Evolutionary conservation across 1,140 invertebrate genomes (phyloP), one percentile per base, ranked within the genome.

Genomic region (Drosophila neocordata): DNA sequence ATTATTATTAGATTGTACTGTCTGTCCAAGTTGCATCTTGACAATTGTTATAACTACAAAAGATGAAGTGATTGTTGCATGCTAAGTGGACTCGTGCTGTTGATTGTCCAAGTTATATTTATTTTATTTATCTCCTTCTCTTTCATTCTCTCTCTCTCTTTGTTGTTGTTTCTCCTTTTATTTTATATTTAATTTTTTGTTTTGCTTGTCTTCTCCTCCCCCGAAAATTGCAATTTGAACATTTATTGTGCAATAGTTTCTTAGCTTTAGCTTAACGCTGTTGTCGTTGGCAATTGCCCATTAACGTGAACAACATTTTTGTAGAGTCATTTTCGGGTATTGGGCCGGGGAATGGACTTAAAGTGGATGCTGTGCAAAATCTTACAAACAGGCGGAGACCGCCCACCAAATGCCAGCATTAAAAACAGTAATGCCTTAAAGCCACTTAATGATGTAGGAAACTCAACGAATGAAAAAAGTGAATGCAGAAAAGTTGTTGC

Each of bases 231-330:
- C 72, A 79, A 79, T 75, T 72, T 81, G 73, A 66, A 73, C 58
- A 76, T 84, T 76, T 79, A 79, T 83, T 84, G 68, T 79, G 75
- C 68, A 84, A 84, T 79, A 83, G 79, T 83, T 83, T 84, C 68
- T 61, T 57, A 59, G 79, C 70, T 81, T 81, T 70, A 65, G 67
- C 65, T 64, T 59, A 52, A 51, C 59, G 44, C 53, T 73, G 68
- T 48, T 72, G 41, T 37, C 53, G 56, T 13, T 64, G 62, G 73
- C 59, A 61, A 79, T 71, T 75, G 75, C 68, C 80, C 80, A 83
- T 83, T 83, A 83, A 62, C 41, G 65, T 73, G 79, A 84, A 84
- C 76, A 84, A 83, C 80, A 48, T 76, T 81, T 78, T 77, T 73
- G 72, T 78, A 44, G 59, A 84, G 72, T 84, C 80, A 83, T 83